Evolutionary conservation across 2,888 invertebrate species (phyloP).

Genomic region (Yponomeuta sedellus): DNA sequence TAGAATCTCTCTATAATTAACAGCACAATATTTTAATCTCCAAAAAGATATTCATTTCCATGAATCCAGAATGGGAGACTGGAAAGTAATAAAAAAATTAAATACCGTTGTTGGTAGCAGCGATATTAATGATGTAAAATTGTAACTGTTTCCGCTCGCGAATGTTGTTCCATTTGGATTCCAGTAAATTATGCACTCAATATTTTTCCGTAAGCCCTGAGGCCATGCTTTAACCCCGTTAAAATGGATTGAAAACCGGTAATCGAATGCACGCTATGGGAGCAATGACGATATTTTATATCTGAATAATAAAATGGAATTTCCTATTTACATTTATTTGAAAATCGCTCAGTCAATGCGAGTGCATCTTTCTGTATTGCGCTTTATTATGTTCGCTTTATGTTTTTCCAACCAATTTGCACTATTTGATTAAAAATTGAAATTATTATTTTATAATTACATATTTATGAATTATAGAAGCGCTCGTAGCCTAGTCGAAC

Average conservation of each 20-base stretch:
- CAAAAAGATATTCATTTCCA: no score
- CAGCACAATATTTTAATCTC: no score
- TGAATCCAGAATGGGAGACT: no score
- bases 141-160: neutral
- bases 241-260: slow-evolving; percentile 73
- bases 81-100: neutral
- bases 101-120: neutral
- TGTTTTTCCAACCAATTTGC: neutral
- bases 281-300: slow-evolving; percentile 72
- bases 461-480: no score
- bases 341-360: neutral
- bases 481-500: no score
- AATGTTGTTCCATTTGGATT: neutral
- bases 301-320: slow-evolving; percentile 67
- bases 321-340: slow-evolving; percentile 15
- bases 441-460: no score
- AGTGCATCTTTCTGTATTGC: neutral
- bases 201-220: slow-evolving; percentile 40
- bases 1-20: no score
- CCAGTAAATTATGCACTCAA: neutral
- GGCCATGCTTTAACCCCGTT: slow-evolving; percentile 57
- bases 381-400: neutral
- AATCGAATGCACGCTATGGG: slow-evolving; percentile 70
- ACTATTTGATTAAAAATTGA: no score
- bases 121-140: neutral